Evolutionary conservation across 2,113 vertebrate species (phyloP).

Genomic region (Triplophysa siluroides): DNA sequence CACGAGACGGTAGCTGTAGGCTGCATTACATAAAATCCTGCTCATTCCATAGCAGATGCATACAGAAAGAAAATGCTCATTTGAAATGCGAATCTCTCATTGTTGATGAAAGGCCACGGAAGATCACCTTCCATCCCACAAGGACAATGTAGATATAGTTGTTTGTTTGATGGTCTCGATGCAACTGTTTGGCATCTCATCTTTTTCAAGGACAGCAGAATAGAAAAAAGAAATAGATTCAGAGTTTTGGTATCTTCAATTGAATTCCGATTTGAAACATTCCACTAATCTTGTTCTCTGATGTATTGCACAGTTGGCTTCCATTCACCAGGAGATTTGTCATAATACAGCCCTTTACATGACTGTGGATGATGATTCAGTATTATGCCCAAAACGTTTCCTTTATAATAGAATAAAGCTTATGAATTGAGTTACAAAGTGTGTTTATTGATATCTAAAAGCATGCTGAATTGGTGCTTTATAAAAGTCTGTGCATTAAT

Average conservation of each 20-base stretch:
- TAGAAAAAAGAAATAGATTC: slow-evolving; percentile 31
- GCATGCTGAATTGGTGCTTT: too few relatives aligned
- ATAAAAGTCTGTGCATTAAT: background rate
- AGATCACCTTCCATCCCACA: slow-evolving; percentile 26
- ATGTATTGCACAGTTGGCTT: slow-evolving; percentile 60
- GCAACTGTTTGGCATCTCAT: slow-evolving; percentile 49
- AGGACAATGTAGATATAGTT: slow-evolving; percentile 38
- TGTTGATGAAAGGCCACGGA: slow-evolving; percentile 35
- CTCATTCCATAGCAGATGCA: background rate
- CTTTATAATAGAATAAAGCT: background rate
- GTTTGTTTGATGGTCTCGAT: slow-evolving; percentile 46
- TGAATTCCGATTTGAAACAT: slow-evolving; percentile 58
- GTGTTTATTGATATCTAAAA: background rate
- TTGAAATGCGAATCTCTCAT: slow-evolving; percentile 14
- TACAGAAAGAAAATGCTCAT: slow-evolving; percentile 12
- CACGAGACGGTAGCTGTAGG: background rate
- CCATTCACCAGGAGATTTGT: slow-evolving; percentile 59
- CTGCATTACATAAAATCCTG: slow-evolving; percentile 21
- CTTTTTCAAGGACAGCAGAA: slow-evolving; percentile 30
- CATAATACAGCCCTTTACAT: slow-evolving; percentile 56
- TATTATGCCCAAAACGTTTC: background rate
- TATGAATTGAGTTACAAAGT: background rate
- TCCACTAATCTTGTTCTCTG: slow-evolving; percentile 58
- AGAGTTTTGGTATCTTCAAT: slow-evolving; percentile 58
- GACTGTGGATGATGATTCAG: slow-evolving; percentile 4